phyloP scores from a whole-genome alignment of 2,797 vertebrate species.

The Coranthus polyacanthus region DNA sequence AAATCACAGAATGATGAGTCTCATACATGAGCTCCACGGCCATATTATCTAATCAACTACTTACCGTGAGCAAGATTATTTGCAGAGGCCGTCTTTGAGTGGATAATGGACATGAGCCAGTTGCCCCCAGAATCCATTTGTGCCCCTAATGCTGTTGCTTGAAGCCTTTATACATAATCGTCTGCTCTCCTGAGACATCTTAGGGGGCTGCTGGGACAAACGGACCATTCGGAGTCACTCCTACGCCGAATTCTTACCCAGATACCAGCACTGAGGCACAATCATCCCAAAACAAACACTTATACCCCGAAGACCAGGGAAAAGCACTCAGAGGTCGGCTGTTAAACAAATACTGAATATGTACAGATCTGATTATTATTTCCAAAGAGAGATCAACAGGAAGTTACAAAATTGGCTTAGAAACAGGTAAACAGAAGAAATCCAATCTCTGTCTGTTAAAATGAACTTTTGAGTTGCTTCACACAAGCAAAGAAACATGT shows the following conservation, averaged over 20 bases:
- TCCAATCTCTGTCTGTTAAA: no score
- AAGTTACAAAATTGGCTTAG: no score
- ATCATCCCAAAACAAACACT: slow-evolving; percentile 40
- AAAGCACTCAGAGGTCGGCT: not conserved
- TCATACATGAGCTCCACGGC: slow-evolving; percentile 26
- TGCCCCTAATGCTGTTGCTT: slow-evolving; percentile 36
- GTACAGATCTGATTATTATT: not conserved
- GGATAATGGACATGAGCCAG: slow-evolving; percentile 56
- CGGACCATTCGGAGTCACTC: slow-evolving; percentile 49
- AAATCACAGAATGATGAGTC: slow-evolving; percentile 33
- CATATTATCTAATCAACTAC: slow-evolving; percentile 41
- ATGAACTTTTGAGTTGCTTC: no score
- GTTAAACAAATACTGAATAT: not conserved
- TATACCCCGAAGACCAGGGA: slow-evolving; percentile 23
- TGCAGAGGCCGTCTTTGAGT: slow-evolving; percentile 36
- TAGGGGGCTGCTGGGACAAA: slow-evolving; percentile 40
- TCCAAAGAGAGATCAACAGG: no score
- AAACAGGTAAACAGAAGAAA: no score
- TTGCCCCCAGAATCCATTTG: slow-evolving; percentile 67
- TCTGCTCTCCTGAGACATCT: slow-evolving; percentile 63
- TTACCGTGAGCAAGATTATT: slow-evolving; percentile 10
- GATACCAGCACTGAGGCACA: slow-evolving; percentile 2
- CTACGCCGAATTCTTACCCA: slow-evolving; percentile 25
- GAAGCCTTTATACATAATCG: slow-evolving; percentile 51
- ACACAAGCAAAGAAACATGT: no score